A percentile compares a stretch with the other conserved stretches of the same genome.
Conservation (phyloP, 2,797 vertebrate species). For the Acanthornis magna region DNA sequence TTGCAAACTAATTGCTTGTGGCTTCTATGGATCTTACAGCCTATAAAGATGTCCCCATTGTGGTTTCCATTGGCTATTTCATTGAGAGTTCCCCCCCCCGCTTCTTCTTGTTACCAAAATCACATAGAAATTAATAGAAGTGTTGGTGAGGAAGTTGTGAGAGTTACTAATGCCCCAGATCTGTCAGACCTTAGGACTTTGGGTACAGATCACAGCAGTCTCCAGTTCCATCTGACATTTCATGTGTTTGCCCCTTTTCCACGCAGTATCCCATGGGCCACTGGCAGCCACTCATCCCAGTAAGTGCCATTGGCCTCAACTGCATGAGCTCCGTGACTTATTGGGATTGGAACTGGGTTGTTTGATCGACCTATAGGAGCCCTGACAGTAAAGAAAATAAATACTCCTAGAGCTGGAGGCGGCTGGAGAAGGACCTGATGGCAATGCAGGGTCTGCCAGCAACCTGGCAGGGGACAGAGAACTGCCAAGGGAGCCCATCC, state of each 20-base stretch:
- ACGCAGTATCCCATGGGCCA: rapidly evolving
- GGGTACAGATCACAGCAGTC: neutral
- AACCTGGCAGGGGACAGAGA: neutral
- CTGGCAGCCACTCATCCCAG: neutral
- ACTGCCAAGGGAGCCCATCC: neutral
- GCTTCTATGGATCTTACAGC: neutral
- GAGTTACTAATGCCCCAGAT: neutral
- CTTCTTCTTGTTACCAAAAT: neutral
- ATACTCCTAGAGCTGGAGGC: neutral
- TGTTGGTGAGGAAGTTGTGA: neutral
- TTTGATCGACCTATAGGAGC: neutral
- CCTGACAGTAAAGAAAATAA: neutral
- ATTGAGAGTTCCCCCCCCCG: neutral
- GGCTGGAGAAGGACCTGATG: neutral
- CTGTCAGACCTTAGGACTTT: neutral
- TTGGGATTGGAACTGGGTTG: neutral
- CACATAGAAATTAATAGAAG: neutral
- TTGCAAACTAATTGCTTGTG: constrained; percentile 26
- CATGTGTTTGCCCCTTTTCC: neutral
- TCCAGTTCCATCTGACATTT: neutral
- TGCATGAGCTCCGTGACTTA: neutral
- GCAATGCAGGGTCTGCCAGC: neutral
- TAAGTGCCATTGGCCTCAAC: rapidly evolving
- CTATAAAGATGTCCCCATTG: neutral
- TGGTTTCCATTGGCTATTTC: neutral